Conservation (phyloP, 2,797 vertebrate species). For the Hozukius guyotensis region DNA sequence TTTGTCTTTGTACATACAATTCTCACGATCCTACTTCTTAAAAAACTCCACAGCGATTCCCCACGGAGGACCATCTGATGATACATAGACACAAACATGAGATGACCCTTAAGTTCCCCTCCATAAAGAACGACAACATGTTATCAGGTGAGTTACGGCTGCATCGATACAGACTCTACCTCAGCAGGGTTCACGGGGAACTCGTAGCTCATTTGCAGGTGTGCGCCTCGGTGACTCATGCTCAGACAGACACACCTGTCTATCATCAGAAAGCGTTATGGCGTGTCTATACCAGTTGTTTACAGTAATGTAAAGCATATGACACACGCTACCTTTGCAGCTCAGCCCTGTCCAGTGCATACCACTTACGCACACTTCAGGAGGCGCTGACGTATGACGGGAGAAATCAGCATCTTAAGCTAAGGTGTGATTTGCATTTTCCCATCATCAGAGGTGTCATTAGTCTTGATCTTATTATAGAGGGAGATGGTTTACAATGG, state of each 20-base stretch:
- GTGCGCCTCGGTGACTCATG: constrained; percentile 57
- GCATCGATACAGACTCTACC: constrained; percentile 22
- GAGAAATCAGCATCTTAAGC: constrained; percentile 25
- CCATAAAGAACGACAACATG: constrained; percentile 99
- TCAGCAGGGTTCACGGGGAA: constrained; percentile 13
- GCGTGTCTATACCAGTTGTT: constrained; percentile 51
- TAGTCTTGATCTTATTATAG: constrained; percentile 5
- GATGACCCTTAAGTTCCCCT: constrained; percentile 99
- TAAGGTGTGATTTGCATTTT: constrained; percentile 49
- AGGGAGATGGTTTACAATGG: neutral
- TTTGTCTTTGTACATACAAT: neutral
- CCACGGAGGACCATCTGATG: constrained; percentile 99
- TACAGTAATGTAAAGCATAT: constrained; percentile 55
- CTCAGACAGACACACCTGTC: constrained; percentile 45
- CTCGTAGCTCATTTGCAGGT: constrained; percentile 47
- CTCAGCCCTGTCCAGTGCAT: neutral
- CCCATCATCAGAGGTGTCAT: constrained; percentile 27
- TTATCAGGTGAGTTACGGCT: constrained; percentile 92
- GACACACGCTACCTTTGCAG: constrained; percentile 7
- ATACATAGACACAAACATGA: constrained; percentile 99
- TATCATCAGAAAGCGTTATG: constrained; percentile 55
- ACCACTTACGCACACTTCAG: constrained; percentile 8
- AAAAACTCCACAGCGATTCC: constrained; percentile 89
- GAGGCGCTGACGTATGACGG: constrained; percentile 7
- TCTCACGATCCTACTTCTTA: neutral